Evolutionary conservation across 2,888 invertebrate genomes (phyloP).

Genomic region (Scaptomyza polygonia): DNA sequence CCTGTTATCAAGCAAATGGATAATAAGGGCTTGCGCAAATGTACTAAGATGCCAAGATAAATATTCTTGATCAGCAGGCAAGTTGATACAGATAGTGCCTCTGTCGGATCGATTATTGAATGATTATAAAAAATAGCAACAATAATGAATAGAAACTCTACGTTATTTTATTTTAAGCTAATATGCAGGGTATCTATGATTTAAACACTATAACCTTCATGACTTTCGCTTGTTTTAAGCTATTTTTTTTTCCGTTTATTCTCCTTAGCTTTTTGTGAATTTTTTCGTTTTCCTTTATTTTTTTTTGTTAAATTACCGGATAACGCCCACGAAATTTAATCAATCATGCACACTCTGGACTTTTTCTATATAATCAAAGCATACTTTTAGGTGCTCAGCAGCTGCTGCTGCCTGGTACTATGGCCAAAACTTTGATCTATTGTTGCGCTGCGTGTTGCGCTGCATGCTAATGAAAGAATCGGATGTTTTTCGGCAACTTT

Average conservation of each 20-base stretch:
- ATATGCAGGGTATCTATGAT: slow-evolving; percentile 6
- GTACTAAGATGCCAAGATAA: too few relatives aligned
- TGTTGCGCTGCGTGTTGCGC: slow-evolving; percentile 33
- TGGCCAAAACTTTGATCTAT: slow-evolving; percentile 61
- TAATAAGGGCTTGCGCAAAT: too few relatives aligned
- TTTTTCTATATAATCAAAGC: slow-evolving; percentile 52
- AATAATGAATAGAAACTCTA: too few relatives aligned
- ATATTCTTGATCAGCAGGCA: too few relatives aligned
- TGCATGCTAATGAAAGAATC: slow-evolving; percentile 66
- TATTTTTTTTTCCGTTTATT: not conserved
- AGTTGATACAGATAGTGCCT: too few relatives aligned
- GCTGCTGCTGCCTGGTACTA: slow-evolving; percentile 36
- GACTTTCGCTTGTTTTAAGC: slow-evolving; percentile 8
- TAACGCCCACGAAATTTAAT: slow-evolving; percentile 67
- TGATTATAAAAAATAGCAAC: too few relatives aligned
- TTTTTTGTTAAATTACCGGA: slow-evolving; percentile 62
- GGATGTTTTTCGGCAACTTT: slow-evolving; percentile 41
- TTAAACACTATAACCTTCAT: not conserved
- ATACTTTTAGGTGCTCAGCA: slow-evolving; percentile 66
- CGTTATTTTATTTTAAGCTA: not conserved
- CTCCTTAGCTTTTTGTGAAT: slow-evolving; percentile 25
- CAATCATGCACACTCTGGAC: slow-evolving; percentile 67
- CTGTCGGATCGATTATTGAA: too few relatives aligned
- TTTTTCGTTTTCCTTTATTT: slow-evolving; percentile 9
- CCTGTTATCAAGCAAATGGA: too few relatives aligned